Evolutionary conservation across 2,888 invertebrate genomes (phyloP).

Genomic region (Poecilus cupreus): DNA sequence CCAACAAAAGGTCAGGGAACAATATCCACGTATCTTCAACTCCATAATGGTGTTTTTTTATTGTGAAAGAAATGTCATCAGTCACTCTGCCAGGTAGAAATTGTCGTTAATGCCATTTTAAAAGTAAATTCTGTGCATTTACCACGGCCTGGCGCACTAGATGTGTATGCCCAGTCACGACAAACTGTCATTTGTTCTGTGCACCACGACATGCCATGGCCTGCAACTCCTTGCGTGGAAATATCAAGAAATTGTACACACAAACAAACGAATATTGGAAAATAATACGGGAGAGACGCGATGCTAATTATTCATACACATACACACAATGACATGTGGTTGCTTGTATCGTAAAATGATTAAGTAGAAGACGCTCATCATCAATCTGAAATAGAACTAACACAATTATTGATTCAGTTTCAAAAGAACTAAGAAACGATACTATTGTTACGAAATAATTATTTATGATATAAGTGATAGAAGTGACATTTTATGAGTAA

Average conservation of each 20-base stretch:
- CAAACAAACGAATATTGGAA: slow-evolving; percentile 23
- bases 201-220: neutral
- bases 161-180: slow-evolving; percentile 11
- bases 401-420: no score
- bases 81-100: slow-evolving; percentile 8
- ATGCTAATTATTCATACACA: neutral
- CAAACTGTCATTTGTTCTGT: slow-evolving; percentile 20
- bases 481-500: no score
- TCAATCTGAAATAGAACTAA: no score
- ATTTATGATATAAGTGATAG: no score
- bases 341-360: no score
- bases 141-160: neutral
- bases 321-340: no score
- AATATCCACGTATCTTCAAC: slow-evolving; percentile 3
- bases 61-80: neutral
- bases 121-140: slow-evolving; percentile 21
- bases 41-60: neutral
- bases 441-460: no score
- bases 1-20: slow-evolving; percentile 8
- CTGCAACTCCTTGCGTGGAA: neutral
- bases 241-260: neutral
- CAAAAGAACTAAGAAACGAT: no score
- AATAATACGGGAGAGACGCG: no score
- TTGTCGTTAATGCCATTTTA: slow-evolving; percentile 29
- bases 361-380: no score